Evolutionary conservation across 2,888 invertebrate genomes (phyloP).

Genomic region (Troides aeacus): DNA sequence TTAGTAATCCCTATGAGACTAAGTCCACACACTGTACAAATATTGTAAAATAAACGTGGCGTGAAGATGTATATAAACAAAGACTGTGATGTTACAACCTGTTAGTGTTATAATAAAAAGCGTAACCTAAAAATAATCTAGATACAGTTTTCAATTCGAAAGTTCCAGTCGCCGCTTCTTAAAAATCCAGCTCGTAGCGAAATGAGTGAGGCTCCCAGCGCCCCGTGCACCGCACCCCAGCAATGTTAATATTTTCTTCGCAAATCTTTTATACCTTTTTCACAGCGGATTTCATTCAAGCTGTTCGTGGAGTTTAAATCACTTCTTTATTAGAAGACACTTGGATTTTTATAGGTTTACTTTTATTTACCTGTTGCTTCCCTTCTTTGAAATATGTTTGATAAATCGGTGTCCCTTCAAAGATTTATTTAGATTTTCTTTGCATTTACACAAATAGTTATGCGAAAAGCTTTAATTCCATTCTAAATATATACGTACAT

Average conservation of each 20-base stretch:
- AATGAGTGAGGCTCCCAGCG: conserved; percentile 10
- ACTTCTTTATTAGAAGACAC: conserved; percentile 27
- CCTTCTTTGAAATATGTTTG: background rate
- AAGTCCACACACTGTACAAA: no score
- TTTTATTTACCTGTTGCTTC: conserved; percentile 24
- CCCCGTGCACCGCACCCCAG: conserved; percentile 6
- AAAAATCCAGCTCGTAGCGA: conserved; percentile 14
- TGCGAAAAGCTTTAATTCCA: background rate
- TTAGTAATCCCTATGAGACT: no score
- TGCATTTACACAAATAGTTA: background rate
- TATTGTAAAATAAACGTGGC: no score
- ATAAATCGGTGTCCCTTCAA: background rate
- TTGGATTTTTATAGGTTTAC: conserved; percentile 16
- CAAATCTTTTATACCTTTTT: conserved; percentile 25
- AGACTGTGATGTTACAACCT: no score
- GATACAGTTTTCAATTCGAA: conserved; percentile 22
- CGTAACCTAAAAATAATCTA: background rate
- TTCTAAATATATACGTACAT: background rate
- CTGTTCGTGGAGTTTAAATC: conserved; percentile 26
- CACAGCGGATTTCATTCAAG: conserved; percentile 23
- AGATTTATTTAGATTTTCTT: background rate
- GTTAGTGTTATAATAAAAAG: background rate
- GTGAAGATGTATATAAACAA: no score
- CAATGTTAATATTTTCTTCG: conserved; percentile 30
- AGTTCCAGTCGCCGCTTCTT: conserved; percentile 7